A percentile compares a stretch with the other conserved stretches of the same genome.
Evolutionary conservation across 2,113 vertebrate species (phyloP).

Genomic region (Equus przewalskii): DNA sequence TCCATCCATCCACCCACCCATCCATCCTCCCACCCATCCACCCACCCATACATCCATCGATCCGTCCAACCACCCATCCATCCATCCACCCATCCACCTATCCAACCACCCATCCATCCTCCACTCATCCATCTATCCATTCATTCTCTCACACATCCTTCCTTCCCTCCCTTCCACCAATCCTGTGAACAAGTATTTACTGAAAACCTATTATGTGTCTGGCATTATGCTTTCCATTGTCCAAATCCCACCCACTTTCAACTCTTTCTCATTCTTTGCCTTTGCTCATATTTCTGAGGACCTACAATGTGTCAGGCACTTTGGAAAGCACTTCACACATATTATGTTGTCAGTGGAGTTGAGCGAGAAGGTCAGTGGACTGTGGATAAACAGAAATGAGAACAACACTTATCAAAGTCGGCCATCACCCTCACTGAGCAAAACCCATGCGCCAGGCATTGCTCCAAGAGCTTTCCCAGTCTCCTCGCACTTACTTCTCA

Average conservation of each 20-base stretch:
- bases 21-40: no score
- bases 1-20: no score
- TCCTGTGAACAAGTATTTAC: not conserved
- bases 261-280: not conserved
- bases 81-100: not conserved
- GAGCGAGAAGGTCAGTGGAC: not conserved
- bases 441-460: accelerated
- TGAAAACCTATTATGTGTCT: no score
- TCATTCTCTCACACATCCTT: not conserved
- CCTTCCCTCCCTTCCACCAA: not conserved
- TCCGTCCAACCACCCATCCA: no score
- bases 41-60: no score
- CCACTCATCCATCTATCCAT: not conserved
- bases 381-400: not conserved
- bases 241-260: not conserved
- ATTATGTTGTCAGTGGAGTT: not conserved
- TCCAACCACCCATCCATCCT: accelerated
- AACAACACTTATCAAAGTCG: not conserved
- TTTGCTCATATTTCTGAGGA: not conserved
- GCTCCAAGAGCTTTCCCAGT: not conserved
- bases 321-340: no score
- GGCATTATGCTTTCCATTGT: not conserved
- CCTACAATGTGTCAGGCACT: no score
- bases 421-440: not conserved
- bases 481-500: not conserved